Conservation (phyloP, 2,113 vertebrate species). For the Ochotona princeps region DNA sequence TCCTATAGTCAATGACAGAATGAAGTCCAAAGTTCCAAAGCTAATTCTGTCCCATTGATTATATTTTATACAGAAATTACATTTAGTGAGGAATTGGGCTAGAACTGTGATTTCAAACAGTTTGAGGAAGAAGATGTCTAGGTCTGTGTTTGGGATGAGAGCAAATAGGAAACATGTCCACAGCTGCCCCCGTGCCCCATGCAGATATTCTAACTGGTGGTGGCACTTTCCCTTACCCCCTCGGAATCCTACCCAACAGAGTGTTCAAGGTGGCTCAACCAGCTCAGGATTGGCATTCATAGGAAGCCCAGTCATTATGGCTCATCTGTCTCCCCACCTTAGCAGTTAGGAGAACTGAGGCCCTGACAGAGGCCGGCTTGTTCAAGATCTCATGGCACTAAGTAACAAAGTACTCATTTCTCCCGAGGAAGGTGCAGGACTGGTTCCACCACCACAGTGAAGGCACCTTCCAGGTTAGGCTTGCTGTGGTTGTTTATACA, state of each 20-base stretch:
- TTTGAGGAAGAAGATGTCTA: background rate
- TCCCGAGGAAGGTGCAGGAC: background rate
- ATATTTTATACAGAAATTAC: background rate
- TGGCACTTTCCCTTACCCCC: background rate
- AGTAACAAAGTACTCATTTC: background rate
- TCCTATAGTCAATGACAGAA: background rate
- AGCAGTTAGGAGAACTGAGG: background rate
- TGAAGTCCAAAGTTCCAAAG: background rate
- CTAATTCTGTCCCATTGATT: background rate
- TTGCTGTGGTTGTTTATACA: background rate
- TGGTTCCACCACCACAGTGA: too few relatives aligned
- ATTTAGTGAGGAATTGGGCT: background rate
- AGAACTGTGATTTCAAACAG: background rate
- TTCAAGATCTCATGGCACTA: background rate
- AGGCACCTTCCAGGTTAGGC: background rate
- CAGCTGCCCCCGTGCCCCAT: accelerated
- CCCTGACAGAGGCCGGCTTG: background rate
- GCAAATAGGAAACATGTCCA: background rate
- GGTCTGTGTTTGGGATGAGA: background rate
- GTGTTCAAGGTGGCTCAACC: background rate
- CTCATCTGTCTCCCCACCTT: background rate
- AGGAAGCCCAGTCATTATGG: background rate
- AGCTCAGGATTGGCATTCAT: background rate
- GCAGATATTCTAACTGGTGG: background rate
- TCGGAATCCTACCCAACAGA: background rate